A percentile compares a stretch with the other conserved stretches of the same genome.
phyloP scores from a whole-genome alignment of 2,888 invertebrate species.

The Xanthia icteritia region DNA sequence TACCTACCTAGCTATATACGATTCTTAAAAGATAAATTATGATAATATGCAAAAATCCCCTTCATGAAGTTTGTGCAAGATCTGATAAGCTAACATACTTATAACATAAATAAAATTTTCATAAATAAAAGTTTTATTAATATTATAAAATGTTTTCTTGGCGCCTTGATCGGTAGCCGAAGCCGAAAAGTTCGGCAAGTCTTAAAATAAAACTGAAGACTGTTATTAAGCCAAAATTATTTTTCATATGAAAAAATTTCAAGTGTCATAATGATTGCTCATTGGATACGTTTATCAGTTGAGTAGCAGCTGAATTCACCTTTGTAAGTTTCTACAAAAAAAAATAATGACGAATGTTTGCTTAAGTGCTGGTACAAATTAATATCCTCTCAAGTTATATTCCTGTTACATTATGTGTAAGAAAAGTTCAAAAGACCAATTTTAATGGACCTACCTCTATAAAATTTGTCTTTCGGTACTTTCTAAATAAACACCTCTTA shows the following conservation, averaged over 20 bases:
- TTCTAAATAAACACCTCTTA: constrained; percentile 19
- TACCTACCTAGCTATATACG: too few species aligned
- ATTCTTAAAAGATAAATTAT: constrained; percentile 15
- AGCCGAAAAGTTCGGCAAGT: constrained; percentile 16
- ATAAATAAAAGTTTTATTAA: constrained; percentile 15
- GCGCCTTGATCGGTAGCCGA: constrained; percentile 24
- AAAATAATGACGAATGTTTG: too few species aligned
- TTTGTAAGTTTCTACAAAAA: too few species aligned
- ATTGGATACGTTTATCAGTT: constrained; percentile 6
- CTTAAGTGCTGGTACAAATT: neutral
- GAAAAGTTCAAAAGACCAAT: neutral
- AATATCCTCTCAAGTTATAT: neutral
- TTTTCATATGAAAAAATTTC: neutral
- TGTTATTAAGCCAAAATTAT: constrained; percentile 9
- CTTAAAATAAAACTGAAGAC: neutral
- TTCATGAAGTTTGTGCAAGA: neutral
- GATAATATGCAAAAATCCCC: constrained; percentile 20
- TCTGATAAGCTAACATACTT: constrained; percentile 24
- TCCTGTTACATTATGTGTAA: neutral
- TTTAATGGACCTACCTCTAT: neutral
- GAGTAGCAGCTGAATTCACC: neutral
- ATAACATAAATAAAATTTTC: constrained; percentile 28
- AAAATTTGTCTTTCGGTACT: constrained; percentile 3
- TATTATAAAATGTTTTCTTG: constrained; percentile 22
- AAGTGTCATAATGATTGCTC: neutral